Conservation (phyloP, 2,113 vertebrate genomes). For the Zapus hudsonius region DNA sequence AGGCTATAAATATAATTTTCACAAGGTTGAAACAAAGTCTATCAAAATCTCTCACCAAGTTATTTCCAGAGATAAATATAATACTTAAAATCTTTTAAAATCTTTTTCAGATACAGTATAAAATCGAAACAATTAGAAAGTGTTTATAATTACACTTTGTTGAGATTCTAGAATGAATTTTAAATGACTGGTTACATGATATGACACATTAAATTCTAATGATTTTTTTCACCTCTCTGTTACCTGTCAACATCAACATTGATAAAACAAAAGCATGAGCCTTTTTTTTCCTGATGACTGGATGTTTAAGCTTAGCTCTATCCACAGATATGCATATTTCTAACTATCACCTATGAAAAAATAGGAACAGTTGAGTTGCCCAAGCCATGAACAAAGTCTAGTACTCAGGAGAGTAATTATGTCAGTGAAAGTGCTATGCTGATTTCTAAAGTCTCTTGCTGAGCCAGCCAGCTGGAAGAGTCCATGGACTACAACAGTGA, state of each 20-base stretch:
- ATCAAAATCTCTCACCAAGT: not conserved
- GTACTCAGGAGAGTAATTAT: not conserved
- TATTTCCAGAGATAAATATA: constrained; percentile 22
- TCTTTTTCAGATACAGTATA: not conserved
- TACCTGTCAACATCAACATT: constrained; percentile 43
- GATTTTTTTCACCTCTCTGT: not conserved
- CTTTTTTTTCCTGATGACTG: not conserved
- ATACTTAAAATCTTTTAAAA: constrained; percentile 46
- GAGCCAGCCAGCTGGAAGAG: not conserved
- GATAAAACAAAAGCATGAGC: not conserved
- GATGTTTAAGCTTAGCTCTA: not conserved
- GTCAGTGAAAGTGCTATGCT: not conserved
- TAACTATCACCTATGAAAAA: not conserved
- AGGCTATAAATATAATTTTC: constrained; percentile 40
- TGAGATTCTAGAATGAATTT: constrained; percentile 53
- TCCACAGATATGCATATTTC: not conserved
- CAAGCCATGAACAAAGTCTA: not conserved
- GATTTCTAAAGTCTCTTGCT: not conserved
- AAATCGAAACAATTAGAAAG: not conserved
- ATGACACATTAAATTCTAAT: constrained; percentile 34
- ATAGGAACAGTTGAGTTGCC: not conserved
- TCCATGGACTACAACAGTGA: not conserved
- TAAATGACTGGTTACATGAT: constrained; percentile 45
- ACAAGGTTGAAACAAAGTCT: constrained; percentile 51
- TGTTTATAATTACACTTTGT: not conserved